Evolutionary conservation across 2,797 vertebrate species (phyloP), one percentile per base, ranked within the genome.

Genomic region (Alca torda): DNA sequence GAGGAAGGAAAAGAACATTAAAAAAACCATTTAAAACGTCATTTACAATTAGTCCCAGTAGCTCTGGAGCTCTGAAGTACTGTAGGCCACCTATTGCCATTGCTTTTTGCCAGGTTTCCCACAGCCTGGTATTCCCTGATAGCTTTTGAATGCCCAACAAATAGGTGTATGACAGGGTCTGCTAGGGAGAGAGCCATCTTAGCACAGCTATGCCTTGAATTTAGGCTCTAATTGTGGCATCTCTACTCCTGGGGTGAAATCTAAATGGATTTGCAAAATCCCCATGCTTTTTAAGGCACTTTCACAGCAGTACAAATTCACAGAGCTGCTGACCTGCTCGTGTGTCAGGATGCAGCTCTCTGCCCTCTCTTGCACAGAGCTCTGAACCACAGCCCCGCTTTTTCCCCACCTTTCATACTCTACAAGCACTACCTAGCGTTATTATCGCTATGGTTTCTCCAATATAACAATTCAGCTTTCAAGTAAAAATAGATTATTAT

Each of bases 361-460:
- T 1, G 1, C 35, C 21, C 39, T 48, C 16, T 56, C 75, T 37
- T 13, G 13, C 64, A n/a, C 18, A 67, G 48, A 63, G 43, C 45
- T 87, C 82, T 60, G 82, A 85, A 41, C 21, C 68, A 48, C 88
- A 84, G 77, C 28, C 26, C 24, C 1, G 1, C 48, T 50, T 37
- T 53, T 13, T 20, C 43, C 69, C 8, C 81, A 33, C 28, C 37
- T 70, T 33, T 31, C 9, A 1, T 11, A 41, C n/a, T 17, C 56
- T 33, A 13, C n/a, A n/a, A 69, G 13, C 15, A 26, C 51, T 35
- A 14, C 45, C 56, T 60, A 8, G 11, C 0, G 0, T 25, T 53
- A 9, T 26, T 25, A 69, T 43, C 21, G 21, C 56, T 69, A 13
- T 15, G 33, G 11, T 35, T 72, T 80, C 41, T 60, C 33, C 48